Base-by-base conservation (phyloP, 2,888 invertebrate genomes). In the Diplolepis rosae region DNA sequence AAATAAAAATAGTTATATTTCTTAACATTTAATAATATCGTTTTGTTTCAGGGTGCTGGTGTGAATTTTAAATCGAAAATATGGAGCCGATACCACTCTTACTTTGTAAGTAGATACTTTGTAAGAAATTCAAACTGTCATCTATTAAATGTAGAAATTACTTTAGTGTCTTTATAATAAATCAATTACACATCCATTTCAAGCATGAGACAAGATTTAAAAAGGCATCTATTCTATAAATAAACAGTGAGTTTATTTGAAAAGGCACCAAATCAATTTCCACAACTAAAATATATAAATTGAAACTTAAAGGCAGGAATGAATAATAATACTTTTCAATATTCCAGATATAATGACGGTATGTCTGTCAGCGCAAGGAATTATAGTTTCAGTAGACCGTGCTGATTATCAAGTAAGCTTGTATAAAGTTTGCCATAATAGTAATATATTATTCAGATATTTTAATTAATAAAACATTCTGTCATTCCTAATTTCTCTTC, bases 371-470 rank as follows among this genome's bases (percentile, higher is more conserved):
- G 80, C 76, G 56, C 81, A 81, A 39, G 86, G 85, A 65, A 85
- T 86, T 73, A 86, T 85, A 50, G 83, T 86, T 50, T 83, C 86
- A 61, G 80, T 86, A 68, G 86, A 86, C 73, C 82, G 86, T 50
- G 81, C 85, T 32, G 86, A 86, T 73, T 76, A 83, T 66, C 83
- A 83, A 51, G 84, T 86, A 76, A 83, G 84, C 81, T 76, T 24
- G 18, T 35, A 61, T 9, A 18, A 61, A 61, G 30, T 45, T 71
- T 30, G 5, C 28, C 24, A 7, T 2, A 42, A 9, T 42, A 65
- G n/a, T 65, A 32, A 32, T 61, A 9, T 15, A 35, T 61, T n/a
- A n/a, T n/a, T n/a, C n/a, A n/a, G n/a, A 61, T 30, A 27, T 24
- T 9, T 6, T 30, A 27, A 27, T 30, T 24, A 54, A 27, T 30